Evolutionary conservation across 2,888 invertebrate species (phyloP).

Genomic region (Metallyticus violacea): DNA sequence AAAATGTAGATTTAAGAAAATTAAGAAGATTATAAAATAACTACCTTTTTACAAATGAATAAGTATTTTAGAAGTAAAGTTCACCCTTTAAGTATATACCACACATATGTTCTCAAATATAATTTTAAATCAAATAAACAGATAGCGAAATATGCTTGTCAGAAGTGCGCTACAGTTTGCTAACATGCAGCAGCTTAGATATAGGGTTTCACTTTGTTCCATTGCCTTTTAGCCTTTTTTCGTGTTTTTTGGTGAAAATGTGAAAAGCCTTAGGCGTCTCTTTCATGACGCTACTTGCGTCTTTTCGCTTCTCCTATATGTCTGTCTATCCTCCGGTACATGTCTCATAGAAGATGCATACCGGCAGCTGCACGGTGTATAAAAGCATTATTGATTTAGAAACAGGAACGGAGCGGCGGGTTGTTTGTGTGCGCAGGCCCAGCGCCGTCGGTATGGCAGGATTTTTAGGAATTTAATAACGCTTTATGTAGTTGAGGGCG

Average conservation of each 20-base stretch:
- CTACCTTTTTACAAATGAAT: too few relatives aligned
- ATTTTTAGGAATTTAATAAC: conserved; percentile 32
- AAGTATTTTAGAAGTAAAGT: too few relatives aligned
- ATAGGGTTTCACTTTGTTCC: background rate
- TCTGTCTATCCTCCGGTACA: background rate
- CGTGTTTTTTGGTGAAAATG: background rate
- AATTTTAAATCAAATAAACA: too few relatives aligned
- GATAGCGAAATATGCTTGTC: too few relatives aligned
- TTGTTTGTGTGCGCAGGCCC: background rate
- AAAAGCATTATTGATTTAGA: conserved; percentile 14
- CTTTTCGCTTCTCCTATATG: background rate
- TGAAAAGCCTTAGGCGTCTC: background rate
- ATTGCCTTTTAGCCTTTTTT: background rate
- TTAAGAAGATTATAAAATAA: too few relatives aligned
- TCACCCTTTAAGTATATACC: too few relatives aligned
- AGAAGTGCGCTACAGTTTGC: too few relatives aligned
- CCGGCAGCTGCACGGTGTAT: background rate
- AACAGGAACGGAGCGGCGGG: conserved; percentile 5
- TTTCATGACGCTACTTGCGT: too few relatives aligned
- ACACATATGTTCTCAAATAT: too few relatives aligned
- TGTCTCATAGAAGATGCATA: background rate
- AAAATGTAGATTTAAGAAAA: too few relatives aligned
- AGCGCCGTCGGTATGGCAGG: conserved; percentile 2
- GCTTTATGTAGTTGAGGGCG: conserved; percentile 6
- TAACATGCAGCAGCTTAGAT: background rate